phyloP scores from a whole-genome alignment of 1,140 invertebrate genomes.

The Lineus longissimus region DNA sequence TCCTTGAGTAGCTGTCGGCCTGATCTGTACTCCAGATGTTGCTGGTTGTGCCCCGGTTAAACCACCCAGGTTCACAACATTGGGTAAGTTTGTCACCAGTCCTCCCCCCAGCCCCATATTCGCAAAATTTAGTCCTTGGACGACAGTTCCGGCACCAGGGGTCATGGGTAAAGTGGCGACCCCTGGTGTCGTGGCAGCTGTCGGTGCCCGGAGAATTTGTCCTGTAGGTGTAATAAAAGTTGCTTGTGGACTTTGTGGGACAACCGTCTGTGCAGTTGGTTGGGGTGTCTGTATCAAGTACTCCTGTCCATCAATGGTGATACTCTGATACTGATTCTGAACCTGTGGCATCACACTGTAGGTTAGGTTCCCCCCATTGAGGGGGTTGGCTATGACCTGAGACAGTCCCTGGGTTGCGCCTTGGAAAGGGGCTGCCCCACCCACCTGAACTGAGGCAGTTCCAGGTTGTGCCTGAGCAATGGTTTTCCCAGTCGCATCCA shows the following conservation, averaged over 20 bases:
- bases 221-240: slow-evolving; percentile 59
- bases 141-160: slow-evolving; percentile 31
- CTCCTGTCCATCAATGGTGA: slow-evolving; percentile 89
- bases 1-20: no score
- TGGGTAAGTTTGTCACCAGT: slow-evolving; percentile 1
- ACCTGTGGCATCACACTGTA: slow-evolving; percentile 59
- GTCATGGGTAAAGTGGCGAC: no score
- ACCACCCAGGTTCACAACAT: slow-evolving; percentile 27
- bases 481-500: slow-evolving; percentile 24
- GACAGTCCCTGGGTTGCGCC: slow-evolving; percentile 10
- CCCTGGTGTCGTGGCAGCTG: no score
- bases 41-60: slow-evolving; percentile 61
- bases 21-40: no score
- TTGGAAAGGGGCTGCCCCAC: no score
- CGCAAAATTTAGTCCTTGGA: slow-evolving; percentile 52
- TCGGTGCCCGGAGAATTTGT: slow-evolving; percentile 60
- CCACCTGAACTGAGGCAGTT: no score
- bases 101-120: slow-evolving; percentile 6
- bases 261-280: slow-evolving; percentile 46
- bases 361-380: slow-evolving; percentile 54
- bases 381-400: slow-evolving; percentile 52
- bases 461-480: slow-evolving; percentile 22
- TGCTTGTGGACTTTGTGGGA: slow-evolving; percentile 36
- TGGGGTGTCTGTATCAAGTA: slow-evolving; percentile 60
- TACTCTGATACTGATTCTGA: slow-evolving; percentile 70